Percentiles rank a stretch among this genome's conserved stretches.
phyloP scores from a whole-genome alignment of 2,888 invertebrate species.

The Herminia tarsipennalis region DNA sequence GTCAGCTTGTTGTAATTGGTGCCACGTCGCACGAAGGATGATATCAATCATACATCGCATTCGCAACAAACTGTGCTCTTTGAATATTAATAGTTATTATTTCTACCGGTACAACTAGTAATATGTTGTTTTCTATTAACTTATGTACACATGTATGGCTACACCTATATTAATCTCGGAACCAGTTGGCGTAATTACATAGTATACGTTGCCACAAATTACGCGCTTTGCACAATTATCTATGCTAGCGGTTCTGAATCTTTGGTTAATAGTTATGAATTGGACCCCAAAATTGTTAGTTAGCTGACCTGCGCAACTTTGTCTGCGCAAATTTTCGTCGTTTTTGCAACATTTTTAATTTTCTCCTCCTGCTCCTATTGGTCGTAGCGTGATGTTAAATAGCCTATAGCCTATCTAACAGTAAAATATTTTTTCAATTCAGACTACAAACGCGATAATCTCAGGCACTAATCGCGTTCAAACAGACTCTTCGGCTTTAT shows the following conservation, averaged over 20 bases:
- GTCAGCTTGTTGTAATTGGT: slow-evolving; percentile 21
- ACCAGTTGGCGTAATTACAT: slow-evolving; percentile 17
- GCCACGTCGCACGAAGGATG: slow-evolving; percentile 50
- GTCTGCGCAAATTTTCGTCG: no score
- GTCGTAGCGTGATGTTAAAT: no score
- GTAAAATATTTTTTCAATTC: no score
- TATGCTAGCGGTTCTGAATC: slow-evolving; percentile 1
- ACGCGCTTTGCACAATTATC: slow-evolving; percentile 17
- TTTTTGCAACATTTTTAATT: no score
- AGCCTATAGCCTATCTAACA: no score
- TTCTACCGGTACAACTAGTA: slow-evolving; percentile 4
- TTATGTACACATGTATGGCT: neutral
- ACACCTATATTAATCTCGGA: slow-evolving; percentile 2
- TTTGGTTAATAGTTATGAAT: no score
- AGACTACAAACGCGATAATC: no score
- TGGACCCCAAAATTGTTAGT: no score
- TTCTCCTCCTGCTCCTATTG: no score
- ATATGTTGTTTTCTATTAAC: slow-evolving; percentile 9
- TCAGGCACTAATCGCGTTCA: no score
- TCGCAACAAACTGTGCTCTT: slow-evolving; percentile 42
- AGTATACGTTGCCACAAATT: slow-evolving; percentile 19
- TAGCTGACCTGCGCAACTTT: no score
- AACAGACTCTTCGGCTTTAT: no score
- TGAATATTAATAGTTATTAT: slow-evolving; percentile 48
- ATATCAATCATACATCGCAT: slow-evolving; percentile 64